Evolutionary conservation across 2,888 invertebrate species (phyloP).

Genomic region (Iphiclides podalirius): DNA sequence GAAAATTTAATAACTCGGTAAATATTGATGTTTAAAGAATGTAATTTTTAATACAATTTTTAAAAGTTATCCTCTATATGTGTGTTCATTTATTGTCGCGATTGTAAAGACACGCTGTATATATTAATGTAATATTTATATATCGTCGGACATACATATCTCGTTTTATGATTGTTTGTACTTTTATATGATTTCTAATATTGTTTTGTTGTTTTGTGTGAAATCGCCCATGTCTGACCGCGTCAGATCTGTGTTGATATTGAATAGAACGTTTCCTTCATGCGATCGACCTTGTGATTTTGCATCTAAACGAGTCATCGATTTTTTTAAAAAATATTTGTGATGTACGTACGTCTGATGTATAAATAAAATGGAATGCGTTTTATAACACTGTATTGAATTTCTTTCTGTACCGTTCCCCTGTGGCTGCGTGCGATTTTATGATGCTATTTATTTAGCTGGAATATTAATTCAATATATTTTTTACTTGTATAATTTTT

Average conservation of each 20-base stretch:
- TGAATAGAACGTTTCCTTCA: constrained; percentile 9
- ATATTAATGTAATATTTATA: neutral
- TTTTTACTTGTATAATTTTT: no score
- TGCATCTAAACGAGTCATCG: constrained; percentile 9
- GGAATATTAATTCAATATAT: no score
- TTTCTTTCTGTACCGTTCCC: neutral
- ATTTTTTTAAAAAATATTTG: neutral
- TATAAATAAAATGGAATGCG: constrained; percentile 21
- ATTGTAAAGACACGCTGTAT: neutral
- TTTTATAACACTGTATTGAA: constrained; percentile 7
- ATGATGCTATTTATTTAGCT: no score
- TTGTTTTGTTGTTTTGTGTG: constrained; percentile 2
- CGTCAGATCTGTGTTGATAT: constrained; percentile 20
- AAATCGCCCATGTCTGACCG: constrained; percentile 17
- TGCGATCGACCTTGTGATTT: constrained; percentile 1
- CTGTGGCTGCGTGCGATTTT: no score
- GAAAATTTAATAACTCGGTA: no score
- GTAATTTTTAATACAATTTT: no score
- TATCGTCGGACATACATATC: neutral
- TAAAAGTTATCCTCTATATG: no score
- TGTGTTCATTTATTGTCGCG: no score
- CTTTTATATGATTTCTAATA: constrained; percentile 7
- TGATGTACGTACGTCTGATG: constrained; percentile 5
- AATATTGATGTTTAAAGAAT: no score
- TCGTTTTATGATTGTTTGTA: constrained; percentile 14